These are phyloP conservation scores for Apamea sordens DNA, from an alignment of 2,888 invertebrate genomes.

Conservation along the genomic window DNA sequence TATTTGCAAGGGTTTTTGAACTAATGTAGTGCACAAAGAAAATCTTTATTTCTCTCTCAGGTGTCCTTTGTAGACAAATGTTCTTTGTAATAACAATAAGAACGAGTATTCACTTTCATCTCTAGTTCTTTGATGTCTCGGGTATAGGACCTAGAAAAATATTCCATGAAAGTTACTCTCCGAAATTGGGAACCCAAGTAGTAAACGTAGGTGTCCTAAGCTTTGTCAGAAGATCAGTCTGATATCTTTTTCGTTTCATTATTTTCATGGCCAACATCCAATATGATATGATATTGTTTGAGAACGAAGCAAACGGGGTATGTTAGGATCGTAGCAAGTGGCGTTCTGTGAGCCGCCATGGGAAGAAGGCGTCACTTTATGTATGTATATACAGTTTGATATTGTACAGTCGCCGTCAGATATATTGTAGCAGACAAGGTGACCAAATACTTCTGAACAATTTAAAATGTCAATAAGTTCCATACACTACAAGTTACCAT, in stretches of 20 bases:
- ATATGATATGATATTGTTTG: not conserved
- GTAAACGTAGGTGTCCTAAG: conserved; percentile 15
- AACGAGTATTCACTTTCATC: conserved; percentile 29
- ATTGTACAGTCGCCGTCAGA: too few species aligned
- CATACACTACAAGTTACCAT: too few species aligned
- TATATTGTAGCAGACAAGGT: too few species aligned
- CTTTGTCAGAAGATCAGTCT: conserved; percentile 12
- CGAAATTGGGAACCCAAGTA: conserved; percentile 37
- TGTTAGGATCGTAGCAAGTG: not conserved
- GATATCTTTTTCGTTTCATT: conserved; percentile 14
- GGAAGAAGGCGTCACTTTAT: not conserved
- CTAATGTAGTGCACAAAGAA: conserved; percentile 7
- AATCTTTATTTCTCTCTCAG: conserved; percentile 37
- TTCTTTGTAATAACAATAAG: conserved; percentile 44
- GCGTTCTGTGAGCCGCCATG: not conserved
- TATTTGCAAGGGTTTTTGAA: conserved; percentile 18
- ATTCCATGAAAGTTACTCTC: conserved; percentile 31
- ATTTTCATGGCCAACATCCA: not conserved
- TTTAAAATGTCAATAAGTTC: too few species aligned
- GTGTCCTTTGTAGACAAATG: conserved; percentile 47
- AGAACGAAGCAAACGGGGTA: not conserved
- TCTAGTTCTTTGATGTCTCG: conserved; percentile 38
- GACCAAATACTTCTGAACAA: too few species aligned
- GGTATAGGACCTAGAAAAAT: conserved; percentile 30
- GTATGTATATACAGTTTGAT: not conserved